phyloP scores from a whole-genome alignment of 2,113 vertebrate genomes.

The Antennarius striatus region DNA sequence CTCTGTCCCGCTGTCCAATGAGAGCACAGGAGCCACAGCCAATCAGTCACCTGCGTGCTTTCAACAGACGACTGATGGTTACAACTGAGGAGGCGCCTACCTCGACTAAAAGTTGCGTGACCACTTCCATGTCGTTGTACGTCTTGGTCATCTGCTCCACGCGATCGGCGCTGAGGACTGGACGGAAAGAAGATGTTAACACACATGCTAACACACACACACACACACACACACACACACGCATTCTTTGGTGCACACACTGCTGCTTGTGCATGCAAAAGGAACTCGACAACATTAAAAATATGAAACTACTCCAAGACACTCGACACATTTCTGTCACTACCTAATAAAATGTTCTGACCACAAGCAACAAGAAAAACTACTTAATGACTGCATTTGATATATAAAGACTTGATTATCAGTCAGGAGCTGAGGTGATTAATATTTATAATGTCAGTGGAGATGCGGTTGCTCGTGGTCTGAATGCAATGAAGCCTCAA shows the following conservation, averaged over 20 bases:
- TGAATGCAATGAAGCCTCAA: constrained; percentile 9
- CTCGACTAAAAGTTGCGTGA: constrained; percentile 92
- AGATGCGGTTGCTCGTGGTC: constrained; percentile 44
- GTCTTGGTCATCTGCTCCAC: constrained; percentile 90
- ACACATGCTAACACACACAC: neutral
- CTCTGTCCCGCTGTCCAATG: constrained; percentile 87
- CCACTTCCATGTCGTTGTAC: constrained; percentile 91
- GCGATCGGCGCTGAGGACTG: constrained; percentile 87
- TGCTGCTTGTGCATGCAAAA: constrained; percentile 10
- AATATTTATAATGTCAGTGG: neutral
- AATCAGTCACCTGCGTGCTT: neutral
- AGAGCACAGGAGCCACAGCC: neutral
- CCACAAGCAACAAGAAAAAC: constrained; percentile 47
- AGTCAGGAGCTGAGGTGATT: neutral
- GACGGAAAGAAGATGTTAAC: constrained; percentile 15
- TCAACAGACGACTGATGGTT: neutral
- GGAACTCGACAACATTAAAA: constrained; percentile 7
- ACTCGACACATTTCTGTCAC: neutral
- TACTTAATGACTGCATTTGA: neutral
- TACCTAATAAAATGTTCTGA: constrained; percentile 8
- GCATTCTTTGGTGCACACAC: neutral
- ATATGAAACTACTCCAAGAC: constrained; percentile 6
- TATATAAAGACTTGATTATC: no score
- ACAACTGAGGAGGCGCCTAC: constrained; percentile 62
- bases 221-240: neutral